These are phyloP conservation scores for Galendromus occidentalis DNA, from an alignment of 1,140 invertebrate species.

Conservation along the genomic window DNA sequence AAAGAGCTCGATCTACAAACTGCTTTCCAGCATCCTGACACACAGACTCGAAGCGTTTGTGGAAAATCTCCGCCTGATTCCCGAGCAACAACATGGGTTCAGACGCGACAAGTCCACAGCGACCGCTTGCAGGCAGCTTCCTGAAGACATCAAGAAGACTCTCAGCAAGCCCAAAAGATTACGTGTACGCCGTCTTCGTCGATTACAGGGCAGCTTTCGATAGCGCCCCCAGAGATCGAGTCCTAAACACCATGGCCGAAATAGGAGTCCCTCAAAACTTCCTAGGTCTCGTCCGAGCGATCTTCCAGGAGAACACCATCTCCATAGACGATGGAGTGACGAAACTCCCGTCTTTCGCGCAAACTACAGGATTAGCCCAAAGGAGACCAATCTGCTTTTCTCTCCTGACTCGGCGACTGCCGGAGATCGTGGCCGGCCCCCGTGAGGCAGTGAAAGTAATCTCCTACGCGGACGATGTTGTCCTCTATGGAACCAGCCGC, in stretches of 20 bases:
- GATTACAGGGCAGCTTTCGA: background rate
- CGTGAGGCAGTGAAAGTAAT: no score
- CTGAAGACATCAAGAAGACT: background rate
- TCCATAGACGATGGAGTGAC: no score
- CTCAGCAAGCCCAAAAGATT: background rate
- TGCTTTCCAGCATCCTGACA: background rate
- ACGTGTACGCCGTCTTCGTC: background rate
- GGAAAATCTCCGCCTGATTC: background rate
- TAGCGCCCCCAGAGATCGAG: background rate
- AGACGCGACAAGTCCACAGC: background rate
- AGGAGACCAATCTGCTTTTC: no score
- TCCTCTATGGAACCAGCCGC: no score
- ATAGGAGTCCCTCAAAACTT: no score
- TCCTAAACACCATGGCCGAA: background rate
- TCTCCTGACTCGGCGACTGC: no score
- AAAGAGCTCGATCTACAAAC: background rate
- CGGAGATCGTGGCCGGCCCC: no score
- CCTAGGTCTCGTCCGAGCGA: no score
- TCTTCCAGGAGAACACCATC: no score
- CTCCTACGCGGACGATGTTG: no score
- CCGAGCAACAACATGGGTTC: background rate
- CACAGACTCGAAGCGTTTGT: background rate
- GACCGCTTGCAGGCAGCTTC: background rate
- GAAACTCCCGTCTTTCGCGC: no score
- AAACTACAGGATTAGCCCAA: no score